These are phyloP conservation scores for Paedocypris sp. DNA, from an alignment of 2,113 vertebrate genomes.

Conservation along the genomic window DNA sequence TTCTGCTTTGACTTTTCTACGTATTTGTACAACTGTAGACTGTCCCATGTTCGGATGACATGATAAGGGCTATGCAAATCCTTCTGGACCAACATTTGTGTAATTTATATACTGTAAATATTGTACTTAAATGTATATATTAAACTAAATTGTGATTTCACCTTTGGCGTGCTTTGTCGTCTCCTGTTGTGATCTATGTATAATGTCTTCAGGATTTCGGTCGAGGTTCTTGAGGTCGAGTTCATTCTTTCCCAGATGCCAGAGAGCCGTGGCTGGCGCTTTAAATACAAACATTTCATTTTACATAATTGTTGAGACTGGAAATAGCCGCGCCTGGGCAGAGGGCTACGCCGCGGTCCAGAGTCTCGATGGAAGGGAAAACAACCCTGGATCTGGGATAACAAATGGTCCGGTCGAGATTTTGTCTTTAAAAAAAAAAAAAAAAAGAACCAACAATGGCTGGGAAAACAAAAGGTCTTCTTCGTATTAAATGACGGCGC, in stretches of 20 bases:
- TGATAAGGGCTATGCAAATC: constrained; percentile 70
- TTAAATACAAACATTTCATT: constrained; percentile 75
- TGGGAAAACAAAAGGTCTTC: not conserved
- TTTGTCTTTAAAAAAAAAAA: too few relatives aligned
- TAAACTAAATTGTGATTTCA: constrained; percentile 54
- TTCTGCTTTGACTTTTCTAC: constrained; percentile 31
- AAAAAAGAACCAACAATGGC: constrained; percentile 12
- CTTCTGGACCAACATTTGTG: constrained; percentile 59
- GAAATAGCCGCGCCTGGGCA: constrained; percentile 60
- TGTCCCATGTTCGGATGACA: constrained; percentile 54
- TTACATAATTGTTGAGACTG: constrained; percentile 63
- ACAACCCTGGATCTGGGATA: constrained; percentile 2
- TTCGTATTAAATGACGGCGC: not conserved
- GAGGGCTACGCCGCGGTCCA: constrained; percentile 34
- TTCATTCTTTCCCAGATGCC: constrained; percentile 64
- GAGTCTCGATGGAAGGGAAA: constrained; percentile 4
- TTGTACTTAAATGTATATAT: constrained; percentile 76
- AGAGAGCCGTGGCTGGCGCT: constrained; percentile 63
- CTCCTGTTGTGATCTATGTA: not conserved
- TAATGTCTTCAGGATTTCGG: not conserved
- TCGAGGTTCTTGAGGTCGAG: constrained; percentile 40
- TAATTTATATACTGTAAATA: constrained; percentile 74
- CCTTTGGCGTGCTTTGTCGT: constrained; percentile 34
- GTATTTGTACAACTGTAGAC: constrained; percentile 38
- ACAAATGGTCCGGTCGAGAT: not conserved